These are phyloP conservation scores for Apostichopus parvimensis DNA, from an alignment of 35 echinoderm and acorn worm species.

Conservation along the genomic window DNA sequence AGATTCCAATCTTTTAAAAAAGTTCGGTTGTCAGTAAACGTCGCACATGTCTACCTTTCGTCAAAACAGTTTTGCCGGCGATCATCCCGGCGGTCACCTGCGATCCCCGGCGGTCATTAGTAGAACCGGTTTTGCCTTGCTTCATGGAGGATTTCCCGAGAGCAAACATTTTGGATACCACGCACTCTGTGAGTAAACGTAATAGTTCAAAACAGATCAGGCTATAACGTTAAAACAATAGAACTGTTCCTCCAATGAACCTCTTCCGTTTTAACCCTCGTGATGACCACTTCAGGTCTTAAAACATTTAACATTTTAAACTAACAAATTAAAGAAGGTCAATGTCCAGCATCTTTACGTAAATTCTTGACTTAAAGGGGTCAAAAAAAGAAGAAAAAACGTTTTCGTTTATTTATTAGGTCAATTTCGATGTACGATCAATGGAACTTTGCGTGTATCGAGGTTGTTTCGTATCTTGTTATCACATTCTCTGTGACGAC, in stretches of 20 bases:
- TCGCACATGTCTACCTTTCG: too few relatives aligned
- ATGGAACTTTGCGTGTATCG: neutral
- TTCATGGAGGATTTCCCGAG: too few relatives aligned
- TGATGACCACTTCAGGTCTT: neutral
- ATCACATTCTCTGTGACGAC: neutral
- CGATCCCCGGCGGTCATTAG: too few relatives aligned
- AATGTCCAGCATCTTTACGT: neutral
- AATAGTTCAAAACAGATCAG: too few relatives aligned
- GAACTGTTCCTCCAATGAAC: neutral
- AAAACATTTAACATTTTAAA: neutral
- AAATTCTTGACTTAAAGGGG: neutral
- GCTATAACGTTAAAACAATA: neutral
- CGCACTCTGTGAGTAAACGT: too few relatives aligned
- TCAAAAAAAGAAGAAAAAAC: neutral
- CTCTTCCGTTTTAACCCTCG: neutral
- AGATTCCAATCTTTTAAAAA: too few relatives aligned
- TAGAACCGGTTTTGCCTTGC: too few relatives aligned
- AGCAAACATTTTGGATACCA: too few relatives aligned
- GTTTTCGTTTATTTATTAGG: neutral
- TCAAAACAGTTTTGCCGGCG: too few relatives aligned
- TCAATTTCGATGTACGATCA: constrained; percentile 1
- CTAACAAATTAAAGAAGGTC: neutral
- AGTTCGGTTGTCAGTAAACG: too few relatives aligned
- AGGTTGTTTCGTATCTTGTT: neutral
- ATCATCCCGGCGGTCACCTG: too few relatives aligned